Base-by-base conservation (phyloP, 2,113 vertebrate species). In the Larimichthys polyactis region DNA sequence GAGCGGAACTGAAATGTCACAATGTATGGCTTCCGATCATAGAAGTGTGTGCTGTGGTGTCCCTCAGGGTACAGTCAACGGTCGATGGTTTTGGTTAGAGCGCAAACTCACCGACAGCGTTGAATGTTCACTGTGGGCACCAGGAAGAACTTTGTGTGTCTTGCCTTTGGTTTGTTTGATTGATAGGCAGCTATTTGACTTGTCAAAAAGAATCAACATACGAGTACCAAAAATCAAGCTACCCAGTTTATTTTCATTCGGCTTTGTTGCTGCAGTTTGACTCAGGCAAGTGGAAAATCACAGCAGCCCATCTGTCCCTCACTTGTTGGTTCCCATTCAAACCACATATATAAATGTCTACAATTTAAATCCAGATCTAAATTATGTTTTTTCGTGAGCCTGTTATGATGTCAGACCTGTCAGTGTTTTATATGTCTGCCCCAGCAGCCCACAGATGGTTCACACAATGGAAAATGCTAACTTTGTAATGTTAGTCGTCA, bases 51-150 rank as follows among this genome's bases (percentile, higher is more conserved):
- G 32, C 49, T 8, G 44, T 9, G 95, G 96, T 86, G 91, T 93
- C 95, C 94, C 97, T 96, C 96, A 96, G 96, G 97, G 97, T 98
- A 99, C 98, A 99, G 95, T 98, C 97, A 99, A 99, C 98, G 98
- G 96, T 98, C 96, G 96, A 98, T 99, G 97, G 98, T 99, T 99
- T 98, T 92, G 94, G 92, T 92, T 91, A 92, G 91, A 76, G 96
- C 95, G 96, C 94, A 99, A 99, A 98, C 97, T 97, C 97, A 98
- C 97, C 97, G 97, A 98, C 97, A 98, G 97, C 97, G 97, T 98
- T 98, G 97, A 98, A 98, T 98, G 97, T 98, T 98, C 96, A 94
- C 95, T 94, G 95, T 94, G 96, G 94, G 93, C 95, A 96, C 97
- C 96, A 87, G 40, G 12, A 58, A 24, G 44, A 24, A 20, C 29